Base-by-base conservation (phyloP, 2,113 vertebrate genomes). In the Crocuta crocuta region DNA sequence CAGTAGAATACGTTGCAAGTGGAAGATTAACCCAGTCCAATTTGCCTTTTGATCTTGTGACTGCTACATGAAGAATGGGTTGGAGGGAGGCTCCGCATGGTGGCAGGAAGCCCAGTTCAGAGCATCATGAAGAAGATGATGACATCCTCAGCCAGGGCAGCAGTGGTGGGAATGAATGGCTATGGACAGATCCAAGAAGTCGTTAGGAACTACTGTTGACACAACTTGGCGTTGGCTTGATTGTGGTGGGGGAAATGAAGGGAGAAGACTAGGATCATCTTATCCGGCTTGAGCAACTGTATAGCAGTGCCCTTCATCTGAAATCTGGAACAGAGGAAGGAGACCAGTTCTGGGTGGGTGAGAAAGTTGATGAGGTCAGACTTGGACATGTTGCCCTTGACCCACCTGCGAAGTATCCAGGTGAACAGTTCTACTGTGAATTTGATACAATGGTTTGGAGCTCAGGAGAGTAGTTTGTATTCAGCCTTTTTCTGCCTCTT, bases 401-500 rank as follows among this genome's bases (percentile, higher is more conserved):
- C 33, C 76, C 81, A 31, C 12, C 35, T 94, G 26, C 43, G 65
- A 91, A 45, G 71, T 24, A 80, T 74, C 16, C 17, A 71, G 45
- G 88, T 66, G 12, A 87, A 82, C 7, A 43, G 91, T 80, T 93
- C 88, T 45, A 53, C 4, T 81, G 65, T 58, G 31, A 90, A 55
- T 96, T 74, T 94, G 17, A 58, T 81, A 81, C 58, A 73, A 73
- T 65, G 63, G n/a, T 78, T 61, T 85, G 71, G 45, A 91, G 43
- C n/a, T 94, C 28, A 81, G 26, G 26, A 68, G 9, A 39, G 45
- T 76, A 43, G 58, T 43, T 43, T 73, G 24, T 48, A 55, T 15
- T 92, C 4, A 82, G 58, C n/a, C 68, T 58, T 94, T 65, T 2
- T 86, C 39, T 86, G 50, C n/a, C 31, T 78, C 79, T 70, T 93